Evolutionary conservation across 2,797 vertebrate species (phyloP), one percentile per base, ranked within the genome.

Genomic region (Leontocebus nigricollis): DNA sequence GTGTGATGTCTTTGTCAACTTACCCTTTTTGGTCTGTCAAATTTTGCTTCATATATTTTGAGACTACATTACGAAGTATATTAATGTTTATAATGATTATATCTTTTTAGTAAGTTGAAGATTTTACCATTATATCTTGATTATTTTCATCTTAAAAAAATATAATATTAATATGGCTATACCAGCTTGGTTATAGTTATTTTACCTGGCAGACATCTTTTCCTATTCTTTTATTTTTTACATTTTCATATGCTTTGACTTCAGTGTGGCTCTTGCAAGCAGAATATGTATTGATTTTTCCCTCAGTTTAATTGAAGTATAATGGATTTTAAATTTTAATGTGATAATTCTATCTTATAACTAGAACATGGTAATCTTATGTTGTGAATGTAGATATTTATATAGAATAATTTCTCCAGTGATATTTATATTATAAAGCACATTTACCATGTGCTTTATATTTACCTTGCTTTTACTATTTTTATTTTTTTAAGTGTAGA

Each of bases 1-100:
- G 2, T 19, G 2, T 33, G 30, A 75, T 41, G 7, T 73, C 7
- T 77, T 86, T 89, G 5, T 83, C 19, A 73, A 27, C 30, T 79
- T 82, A 52, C 48, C 30, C 41, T 90, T 77, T 5, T 75, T 81
- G 5, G 1, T 33, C 52, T 81, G 13, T 87, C 67, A 73, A 57
- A 44, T 96, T 88, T 93, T 92, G 30, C 36, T 87, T 82, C 89
- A 14, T 76, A 44, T 76, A 33, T 52, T 61, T 96, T 96, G 46
- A 92, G 48, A 83, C 39, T 82, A 2, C 77, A 5, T 79, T 94
- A 85, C 48, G 72, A 50, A 39, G 19, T 46, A 39, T 14, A 55
- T 75, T 83, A 7, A 73, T 86, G 22, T 94, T 89, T 59, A 61
- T 59, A 84, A 33, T 39, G 24, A 52, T 82, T 88, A 44, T 39